Conservation (phyloP, 2,797 vertebrate species). For the Silurus lanzhouensis region DNA sequence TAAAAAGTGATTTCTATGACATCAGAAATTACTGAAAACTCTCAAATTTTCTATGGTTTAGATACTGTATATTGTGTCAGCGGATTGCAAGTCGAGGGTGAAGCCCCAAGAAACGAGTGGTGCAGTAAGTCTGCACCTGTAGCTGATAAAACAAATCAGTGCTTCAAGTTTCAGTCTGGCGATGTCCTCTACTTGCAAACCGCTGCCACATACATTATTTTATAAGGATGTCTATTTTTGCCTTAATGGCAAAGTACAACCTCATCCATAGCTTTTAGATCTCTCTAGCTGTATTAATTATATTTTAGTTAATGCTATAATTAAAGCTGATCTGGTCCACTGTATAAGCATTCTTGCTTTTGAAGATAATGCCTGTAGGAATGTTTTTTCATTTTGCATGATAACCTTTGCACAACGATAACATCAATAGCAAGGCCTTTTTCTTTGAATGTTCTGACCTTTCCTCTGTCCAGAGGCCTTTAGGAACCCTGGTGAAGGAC, state of each 20-base stretch:
- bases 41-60: background rate
- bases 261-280: background rate
- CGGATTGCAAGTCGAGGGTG: too few relatives aligned
- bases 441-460: constrained; percentile 68
- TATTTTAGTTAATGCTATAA: background rate
- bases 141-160: too few relatives aligned
- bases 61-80: background rate
- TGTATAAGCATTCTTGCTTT: background rate
- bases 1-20: background rate
- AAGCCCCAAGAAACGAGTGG: too few relatives aligned
- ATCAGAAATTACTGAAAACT: background rate
- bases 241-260: background rate
- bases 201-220: too few relatives aligned
- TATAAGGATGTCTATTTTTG: background rate
- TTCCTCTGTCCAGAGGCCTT: constrained; percentile 52
- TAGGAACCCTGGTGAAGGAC: constrained; percentile 32
- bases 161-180: too few relatives aligned
- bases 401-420: constrained; percentile 57
- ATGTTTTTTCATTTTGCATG: constrained; percentile 39
- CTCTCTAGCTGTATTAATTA: background rate
- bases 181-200: too few relatives aligned
- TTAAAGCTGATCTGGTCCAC: background rate
- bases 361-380: constrained; percentile 23
- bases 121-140: too few relatives aligned
- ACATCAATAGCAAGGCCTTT: constrained; percentile 45